These are phyloP conservation scores for Pseudoips prasinana DNA, from an alignment of 2,888 invertebrate genomes.

Conservation along the genomic window DNA sequence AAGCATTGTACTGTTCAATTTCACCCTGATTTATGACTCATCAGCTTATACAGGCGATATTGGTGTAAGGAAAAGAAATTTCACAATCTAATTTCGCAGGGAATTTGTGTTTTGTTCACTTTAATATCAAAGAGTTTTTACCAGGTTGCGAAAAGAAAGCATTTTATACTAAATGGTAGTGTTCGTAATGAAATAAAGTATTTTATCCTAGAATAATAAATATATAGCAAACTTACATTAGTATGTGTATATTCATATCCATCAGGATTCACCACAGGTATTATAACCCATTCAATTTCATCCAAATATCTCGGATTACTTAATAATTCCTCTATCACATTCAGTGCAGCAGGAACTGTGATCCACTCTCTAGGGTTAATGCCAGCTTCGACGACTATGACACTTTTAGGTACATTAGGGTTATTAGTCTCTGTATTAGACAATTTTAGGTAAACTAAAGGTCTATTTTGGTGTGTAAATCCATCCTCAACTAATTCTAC, in stretches of 20 bases:
- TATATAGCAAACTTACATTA: constrained; percentile 74
- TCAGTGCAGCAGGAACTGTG: constrained; percentile 84
- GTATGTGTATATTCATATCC: constrained; percentile 86
- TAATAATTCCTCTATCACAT: constrained; percentile 82
- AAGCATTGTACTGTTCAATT: too few relatives aligned
- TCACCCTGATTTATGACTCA: too few relatives aligned
- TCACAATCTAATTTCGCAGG: too few relatives aligned
- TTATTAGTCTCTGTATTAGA: constrained; percentile 34
- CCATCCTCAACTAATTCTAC: constrained; percentile 49
- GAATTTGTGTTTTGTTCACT: too few relatives aligned
- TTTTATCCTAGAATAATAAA: too few relatives aligned
- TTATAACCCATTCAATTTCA: constrained; percentile 84
- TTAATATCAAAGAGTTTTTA: too few relatives aligned
- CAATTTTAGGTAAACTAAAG: constrained; percentile 74
- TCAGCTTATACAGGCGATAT: too few relatives aligned
- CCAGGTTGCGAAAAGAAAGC: too few relatives aligned
- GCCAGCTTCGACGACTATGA: constrained; percentile 82
- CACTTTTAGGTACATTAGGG: constrained; percentile 60
- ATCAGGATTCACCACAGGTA: constrained; percentile 88
- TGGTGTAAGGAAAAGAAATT: too few relatives aligned
- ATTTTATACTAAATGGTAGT: too few relatives aligned
- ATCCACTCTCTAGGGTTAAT: constrained; percentile 88
- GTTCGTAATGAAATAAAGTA: too few relatives aligned
- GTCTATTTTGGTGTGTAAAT: constrained; percentile 47
- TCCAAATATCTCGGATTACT: constrained; percentile 72